These are phyloP conservation scores for Epicampocera succincta DNA, from an alignment of 2,888 invertebrate species.

Conservation along the genomic window DNA sequence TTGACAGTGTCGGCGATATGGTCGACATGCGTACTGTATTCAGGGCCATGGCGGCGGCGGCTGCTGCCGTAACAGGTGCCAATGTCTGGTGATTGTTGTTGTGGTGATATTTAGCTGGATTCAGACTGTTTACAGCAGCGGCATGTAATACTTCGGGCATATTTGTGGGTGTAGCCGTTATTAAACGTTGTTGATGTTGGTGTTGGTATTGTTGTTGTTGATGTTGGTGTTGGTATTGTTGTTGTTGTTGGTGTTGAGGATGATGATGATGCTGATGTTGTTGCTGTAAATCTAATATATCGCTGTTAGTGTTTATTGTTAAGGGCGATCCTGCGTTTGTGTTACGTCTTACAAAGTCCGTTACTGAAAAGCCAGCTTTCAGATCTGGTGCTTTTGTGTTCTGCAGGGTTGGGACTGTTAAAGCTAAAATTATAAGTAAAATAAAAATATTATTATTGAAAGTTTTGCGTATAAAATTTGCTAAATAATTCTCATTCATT, in stretches of 20 bases:
- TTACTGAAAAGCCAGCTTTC: slow-evolving; percentile 89
- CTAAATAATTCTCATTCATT: too few relatives aligned
- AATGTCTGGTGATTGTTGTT: slow-evolving; percentile 58
- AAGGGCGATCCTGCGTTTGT: slow-evolving; percentile 80
- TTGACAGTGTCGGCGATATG: slow-evolving; percentile 82
- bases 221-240: slow-evolving; percentile 63
- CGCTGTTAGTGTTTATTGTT: slow-evolving; percentile 49
- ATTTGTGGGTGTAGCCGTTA: slow-evolving; percentile 62
- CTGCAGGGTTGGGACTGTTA: slow-evolving; percentile 15
- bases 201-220: slow-evolving; percentile 51
- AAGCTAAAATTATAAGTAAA: slow-evolving; percentile 45
- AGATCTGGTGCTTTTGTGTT: slow-evolving; percentile 61
- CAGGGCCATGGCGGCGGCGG: slow-evolving; percentile 64
- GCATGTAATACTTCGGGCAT: slow-evolving; percentile 77
- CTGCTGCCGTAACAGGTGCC: slow-evolving; percentile 51
- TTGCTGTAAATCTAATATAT: slow-evolving; percentile 31
- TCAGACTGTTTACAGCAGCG: slow-evolving; percentile 73
- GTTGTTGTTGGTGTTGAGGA: slow-evolving; percentile 55
- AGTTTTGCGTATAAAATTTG: too few relatives aligned
- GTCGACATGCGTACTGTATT: slow-evolving; percentile 74
- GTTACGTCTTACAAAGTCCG: slow-evolving; percentile 91
- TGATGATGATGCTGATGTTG: slow-evolving; percentile 12
- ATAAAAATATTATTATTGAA: neutral
- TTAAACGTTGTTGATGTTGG: slow-evolving; percentile 59
- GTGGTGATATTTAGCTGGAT: slow-evolving; percentile 68